Evolutionary conservation across 1,140 invertebrate species (phyloP).

Genomic region (Augochlora pura): DNA sequence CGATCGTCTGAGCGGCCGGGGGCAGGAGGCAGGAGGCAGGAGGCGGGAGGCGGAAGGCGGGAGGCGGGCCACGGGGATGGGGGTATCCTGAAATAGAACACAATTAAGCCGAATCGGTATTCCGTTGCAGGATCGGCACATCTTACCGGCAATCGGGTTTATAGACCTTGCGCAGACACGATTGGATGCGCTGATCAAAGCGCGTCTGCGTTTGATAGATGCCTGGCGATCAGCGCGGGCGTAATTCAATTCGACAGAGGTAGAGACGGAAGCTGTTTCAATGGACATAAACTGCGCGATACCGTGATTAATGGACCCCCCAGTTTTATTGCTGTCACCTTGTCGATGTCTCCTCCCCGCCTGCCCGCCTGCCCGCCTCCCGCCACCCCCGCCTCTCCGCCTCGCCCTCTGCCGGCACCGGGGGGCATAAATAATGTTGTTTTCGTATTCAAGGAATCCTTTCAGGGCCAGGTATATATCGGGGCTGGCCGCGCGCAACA

Average conservation of each 20-base stretch:
- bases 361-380: too few species aligned
- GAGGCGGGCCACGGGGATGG: too few species aligned
- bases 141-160: conserved; percentile 53
- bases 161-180: conserved; percentile 42
- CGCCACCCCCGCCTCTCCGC: too few species aligned
- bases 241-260: conserved; percentile 49
- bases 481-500: background rate
- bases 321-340: conserved; percentile 31
- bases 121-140: conserved; percentile 19
- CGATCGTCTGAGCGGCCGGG: background rate
- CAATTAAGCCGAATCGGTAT: conserved; percentile 30
- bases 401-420: too few species aligned
- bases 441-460: conserved; percentile 13
- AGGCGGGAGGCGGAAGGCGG: too few species aligned
- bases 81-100: background rate
- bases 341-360: background rate
- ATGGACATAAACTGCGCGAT: conserved; percentile 38
- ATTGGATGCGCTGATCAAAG: conserved; percentile 58
- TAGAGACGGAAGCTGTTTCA: conserved; percentile 20
- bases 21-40: too few species aligned
- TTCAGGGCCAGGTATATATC: background rate
- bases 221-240: conserved; percentile 15
- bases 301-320: conserved; percentile 29
- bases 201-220: conserved; percentile 56
- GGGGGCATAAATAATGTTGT: conserved; percentile 32